Evolutionary conservation across 2,888 invertebrate genomes (phyloP), one percentile per base, ranked within the genome.

Genomic region (Athalia cordata): DNA sequence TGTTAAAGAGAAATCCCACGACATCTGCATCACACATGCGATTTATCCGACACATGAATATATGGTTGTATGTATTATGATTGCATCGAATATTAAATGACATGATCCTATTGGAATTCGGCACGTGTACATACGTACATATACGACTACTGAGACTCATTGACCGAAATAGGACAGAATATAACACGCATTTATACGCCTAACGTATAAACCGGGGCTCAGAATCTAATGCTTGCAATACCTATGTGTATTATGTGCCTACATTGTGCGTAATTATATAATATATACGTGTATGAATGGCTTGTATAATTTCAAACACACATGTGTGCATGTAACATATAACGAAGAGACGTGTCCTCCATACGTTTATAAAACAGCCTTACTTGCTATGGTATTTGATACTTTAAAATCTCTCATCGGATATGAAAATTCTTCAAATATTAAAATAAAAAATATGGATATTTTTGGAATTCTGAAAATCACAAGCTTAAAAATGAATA

Each of bases 91-190:
- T 59, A 59, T 72, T 59, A 59, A 72, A 59, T 72, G 72, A 72
- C 59, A 59, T 45, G 59, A 59, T 15, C 57, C 59, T 72, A 59
- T 72, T 59, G 72, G 72, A 72, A 72, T 72, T 72, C 72, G 72
- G 72, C 72, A 57, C 72, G 50, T 67, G 52, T 15, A 29, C 29
- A 5, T 62, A n/a, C 49, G 9, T 64, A 11, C 9, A 11, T 9
- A n/a, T 55, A 52, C 29, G 13, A 59, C 59, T 29, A 29, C 29
- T 59, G 47, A 59, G 59, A 47, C 57, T 72, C 72, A 72, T 72
- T 72, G 72, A 72, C 72, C 72, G 72, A 59, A 72, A 72, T 72
- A 72, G 59, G 59, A 57, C 70, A 45, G 15, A 11, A 45, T 59
- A 57, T 72, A 4, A 64, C 9, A 64, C 11, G 15, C 11, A 66